Conservation (phyloP, 2,113 vertebrate genomes). For the Emydura subglobosa region DNA sequence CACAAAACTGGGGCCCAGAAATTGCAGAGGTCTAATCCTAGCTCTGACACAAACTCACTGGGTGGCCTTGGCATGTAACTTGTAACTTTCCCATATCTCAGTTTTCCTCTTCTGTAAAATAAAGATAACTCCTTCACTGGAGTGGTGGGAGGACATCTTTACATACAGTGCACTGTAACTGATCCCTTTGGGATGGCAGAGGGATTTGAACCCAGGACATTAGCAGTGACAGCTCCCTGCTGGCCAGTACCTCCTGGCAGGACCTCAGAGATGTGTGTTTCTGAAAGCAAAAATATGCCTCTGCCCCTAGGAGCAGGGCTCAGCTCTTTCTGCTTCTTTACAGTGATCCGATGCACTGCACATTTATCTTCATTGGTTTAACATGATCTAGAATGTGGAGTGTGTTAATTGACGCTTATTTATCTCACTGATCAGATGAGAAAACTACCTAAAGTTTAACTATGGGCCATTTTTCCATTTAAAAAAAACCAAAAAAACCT, state of each 20-base stretch:
- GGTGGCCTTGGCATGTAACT: neutral
- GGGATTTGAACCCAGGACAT: neutral
- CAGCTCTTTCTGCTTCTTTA: neutral
- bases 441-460: neutral
- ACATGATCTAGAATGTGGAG: neutral
- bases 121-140: neutral
- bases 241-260: neutral
- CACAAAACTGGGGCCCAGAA: neutral
- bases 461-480: neutral
- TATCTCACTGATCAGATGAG: neutral
- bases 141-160: no score
- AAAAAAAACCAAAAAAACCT: neutral
- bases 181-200: neutral
- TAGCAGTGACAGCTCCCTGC: neutral
- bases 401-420: neutral
- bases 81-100: neutral
- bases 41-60: neutral
- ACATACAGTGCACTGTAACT: neutral
- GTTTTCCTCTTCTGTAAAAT: neutral
- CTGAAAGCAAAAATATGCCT: neutral
- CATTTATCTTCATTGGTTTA: neutral
- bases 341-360: neutral
- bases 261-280: neutral
- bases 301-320: neutral
- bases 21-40: neutral